Evolutionary conservation across 2,888 invertebrate species (phyloP), one percentile per base, ranked within the genome.

Genomic region (Megalurothrips usitatus): DNA sequence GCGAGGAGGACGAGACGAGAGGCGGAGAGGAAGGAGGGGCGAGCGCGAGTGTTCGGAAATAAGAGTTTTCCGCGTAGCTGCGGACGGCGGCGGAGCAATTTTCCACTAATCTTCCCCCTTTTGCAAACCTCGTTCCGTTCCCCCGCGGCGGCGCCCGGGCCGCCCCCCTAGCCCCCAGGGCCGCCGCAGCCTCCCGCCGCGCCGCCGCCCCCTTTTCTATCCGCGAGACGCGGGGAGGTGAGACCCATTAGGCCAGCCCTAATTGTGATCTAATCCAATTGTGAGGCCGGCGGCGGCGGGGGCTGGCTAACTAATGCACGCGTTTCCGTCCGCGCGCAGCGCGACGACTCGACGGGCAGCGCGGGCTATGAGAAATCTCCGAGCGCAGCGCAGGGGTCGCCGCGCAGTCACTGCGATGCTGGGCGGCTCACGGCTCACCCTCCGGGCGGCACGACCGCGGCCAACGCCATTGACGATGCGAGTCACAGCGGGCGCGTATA

Each of bases 191-290:
- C 52, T 19, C 19, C 52, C 52, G 14, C 52, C 4, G 10, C 52
- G 52, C 4, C 52, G 14, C 10, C 52, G 10, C 52, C 19, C 52
- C 52, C 14, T 52, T 52, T 19, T 19, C 52, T 12, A 17, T 52
- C 52, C 52, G 52, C 58, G 58, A 58, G 58, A 17, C 58, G n/a
- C n/a, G n/a, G n/a, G n/a, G 58, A 58, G 58, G 58, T 58, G 58
- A 58, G 58, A 58, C 14, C 58, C 58, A 58, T 58, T 58, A 58
- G 58, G 19, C 58, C 58, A 19, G 52, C 58, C 14, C 58, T 58
- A 58, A 58, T 58, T 58, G 58, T 19, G 58, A 58, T 58, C 19
- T 58, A 58, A 58, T 14, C 58, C 19, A 58, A 58, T 58, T 58
- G 58, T 17, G 58, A 58, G 58, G 17, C 11, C 58, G 6, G 58